Evolutionary conservation across 2,113 vertebrate species (phyloP).

Genomic region (Campylorhamphus procurvoides): DNA sequence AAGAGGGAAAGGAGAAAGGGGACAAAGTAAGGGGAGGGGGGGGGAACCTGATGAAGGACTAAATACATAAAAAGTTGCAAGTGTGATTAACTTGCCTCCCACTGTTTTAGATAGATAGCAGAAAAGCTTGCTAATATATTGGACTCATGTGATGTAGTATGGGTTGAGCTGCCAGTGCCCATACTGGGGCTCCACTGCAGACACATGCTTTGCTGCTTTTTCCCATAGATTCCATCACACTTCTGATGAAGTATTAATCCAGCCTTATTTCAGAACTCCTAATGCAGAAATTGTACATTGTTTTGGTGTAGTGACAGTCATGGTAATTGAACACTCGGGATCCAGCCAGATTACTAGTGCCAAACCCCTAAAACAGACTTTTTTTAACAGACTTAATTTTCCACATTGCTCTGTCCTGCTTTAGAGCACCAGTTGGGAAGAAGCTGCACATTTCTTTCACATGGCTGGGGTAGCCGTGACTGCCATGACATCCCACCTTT

Average conservation of each 20-base stretch:
- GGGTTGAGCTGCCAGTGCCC: not conserved
- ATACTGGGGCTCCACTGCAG: not conserved
- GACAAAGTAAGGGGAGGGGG: accelerated
- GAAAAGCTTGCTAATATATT: not conserved
- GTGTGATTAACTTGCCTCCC: not conserved
- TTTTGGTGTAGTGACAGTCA: not conserved
- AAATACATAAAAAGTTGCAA: not conserved
- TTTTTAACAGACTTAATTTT: not conserved
- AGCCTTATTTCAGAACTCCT: not conserved
- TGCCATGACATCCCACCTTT: not conserved
- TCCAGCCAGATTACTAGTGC: not conserved
- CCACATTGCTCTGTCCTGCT: not conserved
- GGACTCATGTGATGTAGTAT: not conserved
- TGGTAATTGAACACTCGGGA: not conserved
- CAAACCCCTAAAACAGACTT: not conserved
- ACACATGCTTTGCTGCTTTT: not conserved
- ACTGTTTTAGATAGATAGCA: not conserved
- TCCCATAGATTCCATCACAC: not conserved
- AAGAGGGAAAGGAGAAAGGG: not conserved
- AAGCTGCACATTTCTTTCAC: not conserved
- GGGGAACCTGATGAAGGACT: not conserved
- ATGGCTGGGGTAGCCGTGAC: not conserved
- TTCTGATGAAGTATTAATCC: not conserved
- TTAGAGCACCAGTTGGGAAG: not conserved
- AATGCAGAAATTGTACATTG: not conserved